Conservation (phyloP, 2,113 vertebrate species). For the Heterotis niloticus region DNA sequence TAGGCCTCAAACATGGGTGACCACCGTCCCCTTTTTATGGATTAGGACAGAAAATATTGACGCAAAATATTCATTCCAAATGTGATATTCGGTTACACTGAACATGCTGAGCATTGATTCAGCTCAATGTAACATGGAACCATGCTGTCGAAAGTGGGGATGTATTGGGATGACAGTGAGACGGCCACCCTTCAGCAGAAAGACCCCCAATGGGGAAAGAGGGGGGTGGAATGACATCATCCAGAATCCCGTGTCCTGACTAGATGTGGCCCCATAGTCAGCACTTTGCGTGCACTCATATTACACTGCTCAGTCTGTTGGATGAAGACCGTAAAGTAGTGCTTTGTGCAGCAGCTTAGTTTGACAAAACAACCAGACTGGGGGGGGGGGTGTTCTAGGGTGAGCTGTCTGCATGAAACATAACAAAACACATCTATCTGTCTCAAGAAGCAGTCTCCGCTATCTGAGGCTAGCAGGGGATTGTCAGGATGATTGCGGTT, state of each 20-base stretch:
- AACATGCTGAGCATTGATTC: not conserved
- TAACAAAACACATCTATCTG: constrained; percentile 45
- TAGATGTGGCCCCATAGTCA: constrained; percentile 34
- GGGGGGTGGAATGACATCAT: constrained; percentile 33
- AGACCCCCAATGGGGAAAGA: not conserved
- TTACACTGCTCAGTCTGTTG: constrained; percentile 30
- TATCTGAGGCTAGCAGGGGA: constrained; percentile 16
- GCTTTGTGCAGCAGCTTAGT: constrained; percentile 50
- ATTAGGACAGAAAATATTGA: no score
- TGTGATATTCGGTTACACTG: not conserved
- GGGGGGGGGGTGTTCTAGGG: constrained; percentile 22
- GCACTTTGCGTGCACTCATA: constrained; percentile 47
- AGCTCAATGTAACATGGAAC: not conserved
- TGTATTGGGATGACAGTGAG: not conserved
- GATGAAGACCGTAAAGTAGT: constrained; percentile 16
- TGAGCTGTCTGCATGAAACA: constrained; percentile 16
- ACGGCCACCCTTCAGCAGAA: not conserved
- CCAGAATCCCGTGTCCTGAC: not conserved
- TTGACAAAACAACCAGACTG: constrained; percentile 48
- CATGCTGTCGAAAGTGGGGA: not conserved
- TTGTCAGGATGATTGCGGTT: constrained; percentile 32
- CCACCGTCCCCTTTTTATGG: no score
- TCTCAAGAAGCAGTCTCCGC: constrained; percentile 15
- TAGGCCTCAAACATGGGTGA: no score
- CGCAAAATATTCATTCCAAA: no score